Evolutionary conservation across 53 echinoderm and acorn worm genomes (phyloP).

Genomic region (Luidia sarsii): DNA sequence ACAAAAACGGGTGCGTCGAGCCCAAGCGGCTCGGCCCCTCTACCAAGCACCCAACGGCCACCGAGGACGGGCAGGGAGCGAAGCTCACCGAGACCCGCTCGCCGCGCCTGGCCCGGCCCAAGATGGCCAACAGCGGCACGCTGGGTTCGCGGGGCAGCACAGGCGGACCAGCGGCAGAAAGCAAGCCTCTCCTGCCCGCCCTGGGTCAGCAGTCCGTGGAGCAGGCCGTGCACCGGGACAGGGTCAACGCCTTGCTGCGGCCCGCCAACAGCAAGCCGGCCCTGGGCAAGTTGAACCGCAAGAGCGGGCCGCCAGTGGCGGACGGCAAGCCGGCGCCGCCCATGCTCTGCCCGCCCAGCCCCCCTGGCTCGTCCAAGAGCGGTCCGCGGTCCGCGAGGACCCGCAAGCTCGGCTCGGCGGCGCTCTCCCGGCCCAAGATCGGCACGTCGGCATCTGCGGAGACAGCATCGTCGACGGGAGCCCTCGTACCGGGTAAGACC

Average conservation of each 20-base stretch:
- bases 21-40: too few relatives aligned
- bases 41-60: too few relatives aligned
- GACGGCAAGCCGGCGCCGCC: not conserved
- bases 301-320: not conserved
- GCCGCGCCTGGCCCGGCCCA: not conserved
- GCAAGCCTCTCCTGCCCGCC: too few relatives aligned
- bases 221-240: conserved; percentile 20
- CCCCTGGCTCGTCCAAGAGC: not conserved
- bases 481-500: too few relatives aligned
- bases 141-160: not conserved
- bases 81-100: too few relatives aligned
- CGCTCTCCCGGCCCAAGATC: too few relatives aligned
- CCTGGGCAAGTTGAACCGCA: conserved; percentile 6
- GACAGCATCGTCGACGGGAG: not conserved
- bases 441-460: not conserved
- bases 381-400: not conserved
- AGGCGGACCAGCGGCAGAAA: not conserved
- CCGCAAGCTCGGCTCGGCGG: not conserved
- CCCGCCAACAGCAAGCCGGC: not conserved
- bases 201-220: not conserved
- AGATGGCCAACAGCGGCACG: not conserved
- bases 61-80: too few relatives aligned
- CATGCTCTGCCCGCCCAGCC: not conserved
- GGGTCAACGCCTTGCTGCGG: not conserved
- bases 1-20: too few relatives aligned